A percentile compares a stretch with the other conserved stretches of the same genome.
Evolutionary conservation across 2,113 vertebrate genomes (phyloP).

Genomic region (Corythoichthys haematopterus): DNA sequence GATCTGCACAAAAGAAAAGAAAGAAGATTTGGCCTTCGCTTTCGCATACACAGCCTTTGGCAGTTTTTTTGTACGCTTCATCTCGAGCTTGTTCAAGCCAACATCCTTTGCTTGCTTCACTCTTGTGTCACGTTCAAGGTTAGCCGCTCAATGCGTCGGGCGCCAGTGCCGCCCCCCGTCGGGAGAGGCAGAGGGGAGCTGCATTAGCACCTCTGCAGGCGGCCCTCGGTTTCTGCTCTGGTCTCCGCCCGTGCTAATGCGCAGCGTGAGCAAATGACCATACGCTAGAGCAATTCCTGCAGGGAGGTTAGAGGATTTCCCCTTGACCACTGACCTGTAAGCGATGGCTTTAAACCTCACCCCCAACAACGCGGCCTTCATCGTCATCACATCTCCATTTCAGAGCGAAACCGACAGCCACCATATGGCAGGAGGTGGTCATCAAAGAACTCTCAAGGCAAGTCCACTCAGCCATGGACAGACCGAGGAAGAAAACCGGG

Average conservation of each 20-base stretch:
- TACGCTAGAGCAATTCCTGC: slow-evolving; percentile 39
- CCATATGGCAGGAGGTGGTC: slow-evolving; percentile 67
- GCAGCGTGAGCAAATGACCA: slow-evolving; percentile 45
- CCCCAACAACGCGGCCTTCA: slow-evolving; percentile 37
- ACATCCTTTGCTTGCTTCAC: slow-evolving; percentile 18
- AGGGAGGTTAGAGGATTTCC: slow-evolving; percentile 48
- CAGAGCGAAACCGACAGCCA: slow-evolving; percentile 38
- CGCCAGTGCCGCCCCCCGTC: slow-evolving; percentile 45
- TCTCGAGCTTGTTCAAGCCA: slow-evolving; percentile 4
- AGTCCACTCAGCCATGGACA: slow-evolving; percentile 44
- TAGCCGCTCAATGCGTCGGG: slow-evolving; percentile 68
- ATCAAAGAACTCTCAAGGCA: slow-evolving; percentile 55
- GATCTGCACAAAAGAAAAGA: slow-evolving; percentile 8
- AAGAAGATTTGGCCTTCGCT: not conserved
- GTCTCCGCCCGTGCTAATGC: slow-evolving; percentile 33
- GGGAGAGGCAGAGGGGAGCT: slow-evolving; percentile 46
- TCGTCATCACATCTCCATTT: slow-evolving; percentile 54
- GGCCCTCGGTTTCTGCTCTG: slow-evolving; percentile 51
- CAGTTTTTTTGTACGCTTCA: not conserved
- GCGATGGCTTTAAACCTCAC: slow-evolving; percentile 64
- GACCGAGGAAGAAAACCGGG: slow-evolving; percentile 20
- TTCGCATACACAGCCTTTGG: slow-evolving; percentile 5
- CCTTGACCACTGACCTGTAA: slow-evolving; percentile 64
- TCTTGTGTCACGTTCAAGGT: slow-evolving; percentile 65
- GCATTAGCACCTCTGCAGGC: slow-evolving; percentile 72